Base-by-base conservation (phyloP, 2,888 invertebrate genomes). In the Orgyia antiqua region DNA sequence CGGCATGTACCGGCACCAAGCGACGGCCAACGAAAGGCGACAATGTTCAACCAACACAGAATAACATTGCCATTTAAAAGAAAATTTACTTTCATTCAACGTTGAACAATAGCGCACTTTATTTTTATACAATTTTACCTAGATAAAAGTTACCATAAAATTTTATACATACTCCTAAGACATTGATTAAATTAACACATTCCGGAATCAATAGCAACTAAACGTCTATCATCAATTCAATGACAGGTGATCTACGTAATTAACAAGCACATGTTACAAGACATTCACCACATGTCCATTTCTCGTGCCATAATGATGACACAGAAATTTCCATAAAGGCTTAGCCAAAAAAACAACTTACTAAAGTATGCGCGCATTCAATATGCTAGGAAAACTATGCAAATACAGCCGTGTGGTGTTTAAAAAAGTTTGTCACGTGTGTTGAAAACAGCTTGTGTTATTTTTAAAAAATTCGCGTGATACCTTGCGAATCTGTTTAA, bases 1-100 rank as follows among this genome's bases (percentile, higher is more conserved):
- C 77, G 80, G 74, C 80, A 71, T 78, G 70, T 80, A 79, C 78
- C 82, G 80, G 80, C 83, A 80, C 77, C 77, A 77, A 64, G 38
- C 72, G 76, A 73, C 77, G 70, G 68, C 63, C 70, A 70, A 75
- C 78, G 73, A 79, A 64, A 73, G 74, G 82, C 77, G 82, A 84
- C 84, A 84, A 80, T 84, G 84, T 83, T 72, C 76, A 68, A 65
- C 59, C 64, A 68, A 67, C 74, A 67, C 68, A 67, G 69, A 74
- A 80, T 78, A 76, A 71, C 71, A 68, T 69, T 67, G 67, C 74
- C 72, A 78, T 83, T 83, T 64, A 80, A 76, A 77, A 75, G 69
- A 77, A 82, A 78, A 83, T 82, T 77, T 72, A 76, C 72, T 80
- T 73, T 79, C 75, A 78, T 80, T 71, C 66, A 60, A 59, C 45